These are phyloP conservation scores for Zootermopsis nevadensis DNA, from an alignment of 2,888 invertebrate genomes.

Conservation along the genomic window DNA sequence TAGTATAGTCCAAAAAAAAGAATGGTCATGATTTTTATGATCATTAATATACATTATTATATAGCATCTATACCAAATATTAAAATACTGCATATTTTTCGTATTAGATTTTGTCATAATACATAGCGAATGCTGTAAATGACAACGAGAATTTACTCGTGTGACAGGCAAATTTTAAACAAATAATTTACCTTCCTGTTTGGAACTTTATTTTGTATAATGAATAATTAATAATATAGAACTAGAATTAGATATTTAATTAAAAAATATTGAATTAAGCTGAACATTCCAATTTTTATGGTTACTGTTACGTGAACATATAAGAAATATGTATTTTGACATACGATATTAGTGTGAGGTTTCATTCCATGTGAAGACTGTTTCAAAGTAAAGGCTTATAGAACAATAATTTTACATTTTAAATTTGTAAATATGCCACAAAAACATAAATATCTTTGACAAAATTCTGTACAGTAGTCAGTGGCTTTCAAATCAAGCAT, in stretches of 20 bases:
- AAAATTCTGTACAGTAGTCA: too few relatives aligned
- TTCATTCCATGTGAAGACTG: not conserved
- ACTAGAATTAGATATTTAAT: not conserved
- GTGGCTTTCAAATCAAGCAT: too few relatives aligned
- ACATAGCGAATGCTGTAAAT: not conserved
- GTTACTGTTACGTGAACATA: not conserved
- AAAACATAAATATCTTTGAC: too few relatives aligned
- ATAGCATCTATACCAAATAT: not conserved
- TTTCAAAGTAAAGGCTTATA: not conserved
- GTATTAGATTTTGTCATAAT: not conserved
- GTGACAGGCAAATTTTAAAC: not conserved
- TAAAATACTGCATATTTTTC: not conserved
- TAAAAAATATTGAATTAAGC: not conserved
- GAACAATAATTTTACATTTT: too few relatives aligned
- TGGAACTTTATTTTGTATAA: not conserved
- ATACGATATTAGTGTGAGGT: not conserved
- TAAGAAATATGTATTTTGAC: not conserved
- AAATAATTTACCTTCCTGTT: too few relatives aligned
- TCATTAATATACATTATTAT: not conserved
- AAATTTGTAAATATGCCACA: too few relatives aligned
- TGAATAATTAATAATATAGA: not conserved
- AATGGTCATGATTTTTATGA: conserved; percentile 23
- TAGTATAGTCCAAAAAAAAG: not conserved
- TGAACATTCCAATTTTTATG: not conserved
- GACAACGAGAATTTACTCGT: not conserved